Percentiles rank a stretch among this genome's conserved stretches.
Evolutionary conservation across 2,113 vertebrate species (phyloP).

Genomic region (Columba livia): DNA sequence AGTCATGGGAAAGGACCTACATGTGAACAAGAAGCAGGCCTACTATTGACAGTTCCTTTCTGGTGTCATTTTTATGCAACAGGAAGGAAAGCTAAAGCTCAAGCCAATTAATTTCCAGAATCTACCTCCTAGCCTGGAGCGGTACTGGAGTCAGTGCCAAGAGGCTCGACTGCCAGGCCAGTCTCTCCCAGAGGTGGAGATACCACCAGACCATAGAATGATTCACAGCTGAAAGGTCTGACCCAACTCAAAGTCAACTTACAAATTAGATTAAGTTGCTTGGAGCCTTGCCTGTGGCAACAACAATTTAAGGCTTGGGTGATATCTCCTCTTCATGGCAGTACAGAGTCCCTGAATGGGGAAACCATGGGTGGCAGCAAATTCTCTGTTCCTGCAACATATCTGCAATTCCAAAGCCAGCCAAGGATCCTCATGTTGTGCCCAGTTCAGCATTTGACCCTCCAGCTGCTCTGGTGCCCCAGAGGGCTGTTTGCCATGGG

Average conservation of each 20-base stretch:
- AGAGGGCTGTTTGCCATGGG: neutral
- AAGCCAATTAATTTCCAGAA: neutral
- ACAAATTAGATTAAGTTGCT: neutral
- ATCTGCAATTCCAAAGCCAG: neutral
- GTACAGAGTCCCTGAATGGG: neutral
- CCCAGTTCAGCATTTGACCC: neutral
- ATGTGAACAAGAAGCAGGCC: neutral
- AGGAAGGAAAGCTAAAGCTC: neutral
- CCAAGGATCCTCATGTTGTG: neutral
- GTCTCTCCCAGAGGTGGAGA: neutral
- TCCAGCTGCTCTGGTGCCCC: neutral
- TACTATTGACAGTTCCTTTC: neutral
- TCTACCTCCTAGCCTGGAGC: neutral
- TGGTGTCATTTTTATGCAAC: neutral
- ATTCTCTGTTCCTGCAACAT: neutral
- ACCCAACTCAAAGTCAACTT: neutral
- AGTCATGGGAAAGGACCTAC: neutral
- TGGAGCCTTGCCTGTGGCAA: neutral
- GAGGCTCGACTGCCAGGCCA: neutral
- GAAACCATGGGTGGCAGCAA: neutral
- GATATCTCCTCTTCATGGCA: neutral
- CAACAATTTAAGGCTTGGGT: neutral
- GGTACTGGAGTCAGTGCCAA: neutral
- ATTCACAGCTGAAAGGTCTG: neutral
- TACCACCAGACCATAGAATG: rapidly evolving